These are phyloP conservation scores for Crotalus tigris DNA, from an alignment of 2,113 vertebrate species.

Conservation along the genomic window DNA sequence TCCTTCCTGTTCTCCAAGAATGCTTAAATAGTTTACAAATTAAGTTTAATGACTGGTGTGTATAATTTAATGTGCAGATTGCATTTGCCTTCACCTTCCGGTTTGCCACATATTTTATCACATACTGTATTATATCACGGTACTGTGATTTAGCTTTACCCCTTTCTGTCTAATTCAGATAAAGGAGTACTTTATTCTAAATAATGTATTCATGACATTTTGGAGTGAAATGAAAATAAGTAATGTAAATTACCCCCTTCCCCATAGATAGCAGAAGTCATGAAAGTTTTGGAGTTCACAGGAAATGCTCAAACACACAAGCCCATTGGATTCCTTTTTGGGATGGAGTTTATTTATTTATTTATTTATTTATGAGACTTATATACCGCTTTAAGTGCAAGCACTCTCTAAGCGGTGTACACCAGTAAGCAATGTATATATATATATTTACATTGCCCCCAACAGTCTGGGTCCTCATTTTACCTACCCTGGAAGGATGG, in stretches of 20 bases:
- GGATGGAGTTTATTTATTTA: too few relatives aligned
- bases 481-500: too few relatives aligned
- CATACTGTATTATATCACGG: neutral
- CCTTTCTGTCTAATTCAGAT: neutral
- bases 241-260: neutral
- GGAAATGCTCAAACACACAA: neutral
- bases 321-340: neutral
- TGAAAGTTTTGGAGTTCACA: neutral
- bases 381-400: too few relatives aligned
- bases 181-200: neutral
- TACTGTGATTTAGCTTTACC: neutral
- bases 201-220: neutral
- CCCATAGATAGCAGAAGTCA: neutral
- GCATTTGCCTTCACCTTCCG: constrained; percentile 24
- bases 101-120: neutral
- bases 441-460: too few relatives aligned
- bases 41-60: constrained; percentile 11
- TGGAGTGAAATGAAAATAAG: neutral
- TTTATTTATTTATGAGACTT: too few relatives aligned
- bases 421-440: too few relatives aligned
- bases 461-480: too few relatives aligned
- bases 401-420: too few relatives aligned
- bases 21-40: constrained; percentile 34
- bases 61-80: constrained; percentile 13
- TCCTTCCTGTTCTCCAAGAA: constrained; percentile 33